These are phyloP conservation scores for Cylindroiulus punctatus DNA, from an alignment of 2,888 invertebrate genomes.

Conservation along the genomic window DNA sequence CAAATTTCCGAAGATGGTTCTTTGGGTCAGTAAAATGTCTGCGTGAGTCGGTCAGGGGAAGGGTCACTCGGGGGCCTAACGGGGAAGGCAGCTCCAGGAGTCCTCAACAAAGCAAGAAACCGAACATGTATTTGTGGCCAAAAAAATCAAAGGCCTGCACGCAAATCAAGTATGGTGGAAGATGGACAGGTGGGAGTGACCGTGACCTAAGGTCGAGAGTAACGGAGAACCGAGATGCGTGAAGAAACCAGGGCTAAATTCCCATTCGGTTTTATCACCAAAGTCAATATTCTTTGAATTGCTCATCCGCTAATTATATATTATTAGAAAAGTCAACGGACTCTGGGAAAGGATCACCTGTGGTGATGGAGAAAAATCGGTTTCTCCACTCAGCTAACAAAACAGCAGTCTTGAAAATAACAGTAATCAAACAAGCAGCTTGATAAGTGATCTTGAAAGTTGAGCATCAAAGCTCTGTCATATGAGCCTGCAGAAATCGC, in stretches of 20 bases:
- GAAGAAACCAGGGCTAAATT: neutral
- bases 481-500: neutral
- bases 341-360: neutral
- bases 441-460: too few species aligned
- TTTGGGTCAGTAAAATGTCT: slow-evolving; percentile 13
- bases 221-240: neutral
- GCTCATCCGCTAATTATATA: slow-evolving; percentile 3
- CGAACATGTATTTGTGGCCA: neutral
- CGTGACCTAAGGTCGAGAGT: neutral
- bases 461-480: too few species aligned
- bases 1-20: neutral
- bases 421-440: too few species aligned
- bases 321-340: slow-evolving; percentile 12
- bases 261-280: slow-evolving; percentile 9
- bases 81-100: neutral
- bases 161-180: neutral
- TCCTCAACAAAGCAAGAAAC: neutral
- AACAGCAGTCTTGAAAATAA: neutral
- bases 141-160: neutral
- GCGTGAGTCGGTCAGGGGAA: slow-evolving; percentile 15
- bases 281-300: slow-evolving; percentile 8
- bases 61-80: neutral
- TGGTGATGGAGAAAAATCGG: neutral
- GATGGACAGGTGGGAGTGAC: slow-evolving; percentile 13
- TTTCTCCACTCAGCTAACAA: neutral